phyloP scores from a whole-genome alignment of 2,113 vertebrate species.

The Hepsetus odoe region DNA sequence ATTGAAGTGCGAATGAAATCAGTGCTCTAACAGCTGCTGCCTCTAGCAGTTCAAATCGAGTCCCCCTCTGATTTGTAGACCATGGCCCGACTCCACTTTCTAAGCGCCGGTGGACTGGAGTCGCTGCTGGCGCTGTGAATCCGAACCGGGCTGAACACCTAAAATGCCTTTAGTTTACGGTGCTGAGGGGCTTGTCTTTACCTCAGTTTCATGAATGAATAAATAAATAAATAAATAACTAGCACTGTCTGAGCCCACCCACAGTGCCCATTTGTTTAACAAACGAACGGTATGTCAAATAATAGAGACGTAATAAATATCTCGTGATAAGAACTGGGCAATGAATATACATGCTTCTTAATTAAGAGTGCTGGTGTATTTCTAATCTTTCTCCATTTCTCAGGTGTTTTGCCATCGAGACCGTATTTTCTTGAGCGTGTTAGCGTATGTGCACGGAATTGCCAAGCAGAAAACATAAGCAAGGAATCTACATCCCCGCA shows the following conservation, averaged over 20 bases:
- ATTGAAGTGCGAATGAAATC: not conserved
- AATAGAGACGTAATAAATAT: not conserved
- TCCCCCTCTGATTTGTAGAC: not conserved
- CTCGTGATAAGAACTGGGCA: not conserved
- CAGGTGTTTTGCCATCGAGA: not conserved
- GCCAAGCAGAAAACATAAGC: not conserved
- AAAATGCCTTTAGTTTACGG: not conserved
- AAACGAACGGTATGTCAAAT: not conserved
- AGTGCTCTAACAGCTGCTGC: slow-evolving; percentile 3
- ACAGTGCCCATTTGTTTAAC: not conserved
- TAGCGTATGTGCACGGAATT: not conserved
- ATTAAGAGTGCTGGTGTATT: slow-evolving; percentile 1
- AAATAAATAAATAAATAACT: not conserved
- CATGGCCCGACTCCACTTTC: not conserved
- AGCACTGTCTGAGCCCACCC: not conserved
- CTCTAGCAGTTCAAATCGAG: not conserved
- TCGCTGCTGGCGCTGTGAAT: not conserved
- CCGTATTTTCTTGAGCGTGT: not conserved
- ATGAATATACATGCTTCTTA: not conserved
- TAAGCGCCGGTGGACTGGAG: not conserved
- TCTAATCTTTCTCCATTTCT: not conserved
- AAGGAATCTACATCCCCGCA: not conserved
- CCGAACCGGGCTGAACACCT: not conserved
- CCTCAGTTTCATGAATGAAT: not conserved
- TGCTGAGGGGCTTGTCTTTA: not conserved